Conservation (phyloP, 2,113 vertebrate species). For the Amblyopsis rosae region DNA sequence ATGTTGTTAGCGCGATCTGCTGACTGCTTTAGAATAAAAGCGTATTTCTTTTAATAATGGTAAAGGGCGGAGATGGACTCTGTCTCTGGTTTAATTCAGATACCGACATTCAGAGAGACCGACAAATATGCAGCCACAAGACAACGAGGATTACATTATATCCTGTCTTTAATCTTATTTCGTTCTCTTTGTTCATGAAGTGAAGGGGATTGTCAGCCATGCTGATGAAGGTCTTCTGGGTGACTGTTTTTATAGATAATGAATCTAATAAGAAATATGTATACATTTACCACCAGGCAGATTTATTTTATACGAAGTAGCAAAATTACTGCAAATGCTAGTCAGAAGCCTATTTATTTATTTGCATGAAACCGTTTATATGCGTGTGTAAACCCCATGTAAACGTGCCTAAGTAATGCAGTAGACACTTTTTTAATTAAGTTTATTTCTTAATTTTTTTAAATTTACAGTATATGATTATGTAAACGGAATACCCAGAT, state of each 20-base stretch:
- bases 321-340: too few relatives aligned
- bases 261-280: background rate
- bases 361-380: too few relatives aligned
- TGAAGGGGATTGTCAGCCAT: conserved; percentile 20
- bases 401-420: too few relatives aligned
- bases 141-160: conserved; percentile 11
- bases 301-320: too few relatives aligned
- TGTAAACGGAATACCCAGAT: conserved; percentile 38
- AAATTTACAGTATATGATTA: conserved; percentile 23
- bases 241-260: conserved; percentile 15
- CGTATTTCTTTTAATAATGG: conserved; percentile 10
- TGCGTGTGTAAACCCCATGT: too few relatives aligned
- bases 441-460: background rate
- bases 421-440: background rate
- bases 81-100: conserved; percentile 30
- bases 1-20: too few relatives aligned
- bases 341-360: too few relatives aligned
- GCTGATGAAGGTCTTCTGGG: conserved; percentile 41
- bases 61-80: background rate
- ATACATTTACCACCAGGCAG: too few relatives aligned
- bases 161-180: conserved; percentile 35
- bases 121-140: conserved; percentile 1
- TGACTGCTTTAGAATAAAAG: background rate
- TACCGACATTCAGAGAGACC: conserved; percentile 3
- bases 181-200: conserved; percentile 48